A percentile compares a stretch with the other conserved stretches of the same genome.
These are phyloP conservation scores for Pachyseris speciosa DNA, from an alignment of 64 coral and sea anemone genomes.

Conservation along the genomic window DNA sequence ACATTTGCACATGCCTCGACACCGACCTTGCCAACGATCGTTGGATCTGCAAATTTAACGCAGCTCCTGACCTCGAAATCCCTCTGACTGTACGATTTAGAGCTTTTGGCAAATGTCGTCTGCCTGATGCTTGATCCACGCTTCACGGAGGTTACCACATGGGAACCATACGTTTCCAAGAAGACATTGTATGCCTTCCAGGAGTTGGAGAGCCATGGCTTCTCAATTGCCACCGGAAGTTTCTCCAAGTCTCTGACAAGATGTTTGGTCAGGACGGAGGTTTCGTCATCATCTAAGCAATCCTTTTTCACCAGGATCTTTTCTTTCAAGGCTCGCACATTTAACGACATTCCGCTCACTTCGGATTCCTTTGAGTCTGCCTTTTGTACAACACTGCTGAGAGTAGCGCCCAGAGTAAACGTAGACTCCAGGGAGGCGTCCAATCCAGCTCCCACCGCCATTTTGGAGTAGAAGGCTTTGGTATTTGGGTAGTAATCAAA, in stretches of 20 bases:
- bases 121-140: constrained; percentile 46
- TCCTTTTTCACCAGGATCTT: constrained; percentile 19
- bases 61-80: constrained; percentile 60
- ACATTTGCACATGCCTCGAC: constrained; percentile 28
- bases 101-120: constrained; percentile 22
- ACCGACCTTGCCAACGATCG: neutral
- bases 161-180: constrained; percentile 52
- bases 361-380: neutral
- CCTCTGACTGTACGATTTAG: constrained; percentile 23
- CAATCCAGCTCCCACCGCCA: constrained; percentile 9
- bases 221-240: neutral
- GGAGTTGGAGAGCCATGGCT: constrained; percentile 35
- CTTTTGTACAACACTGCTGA: neutral
- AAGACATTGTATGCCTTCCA: constrained; percentile 56
- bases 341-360: constrained; percentile 37
- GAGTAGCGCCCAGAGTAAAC: constrained; percentile 15
- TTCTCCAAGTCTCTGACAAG: constrained; percentile 21
- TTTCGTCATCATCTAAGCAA: constrained; percentile 7
- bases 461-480: constrained; percentile 10
- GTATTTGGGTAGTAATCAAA: constrained; percentile 33
- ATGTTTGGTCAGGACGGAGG: neutral
- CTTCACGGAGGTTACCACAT: constrained; percentile 41
- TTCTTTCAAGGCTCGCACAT: constrained; percentile 1
- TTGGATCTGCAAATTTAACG: constrained; percentile 11
- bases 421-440: constrained; percentile 6